phyloP scores from a whole-genome alignment of 2,797 vertebrate genomes.

The Enteromius argenteus region DNA sequence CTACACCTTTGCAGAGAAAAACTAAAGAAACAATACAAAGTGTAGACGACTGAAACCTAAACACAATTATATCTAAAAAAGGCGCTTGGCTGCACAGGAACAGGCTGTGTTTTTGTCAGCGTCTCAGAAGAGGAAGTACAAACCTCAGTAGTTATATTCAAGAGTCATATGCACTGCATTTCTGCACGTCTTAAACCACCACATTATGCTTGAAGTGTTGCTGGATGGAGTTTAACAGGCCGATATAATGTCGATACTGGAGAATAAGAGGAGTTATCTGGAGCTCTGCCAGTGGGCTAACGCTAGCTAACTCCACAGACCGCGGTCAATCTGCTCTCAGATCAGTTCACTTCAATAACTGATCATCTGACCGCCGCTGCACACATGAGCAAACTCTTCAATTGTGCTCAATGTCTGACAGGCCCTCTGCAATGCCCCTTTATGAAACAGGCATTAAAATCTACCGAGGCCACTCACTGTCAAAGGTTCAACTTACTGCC shows the following conservation, averaged over 20 bases:
- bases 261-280: constrained; percentile 22
- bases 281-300: constrained; percentile 21
- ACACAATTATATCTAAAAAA: constrained; percentile 47
- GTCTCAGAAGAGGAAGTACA: not conserved
- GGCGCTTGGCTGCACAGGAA: constrained; percentile 17
- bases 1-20: constrained; percentile 44
- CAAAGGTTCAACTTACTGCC: constrained; percentile 34
- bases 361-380: constrained; percentile 32
- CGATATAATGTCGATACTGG: not conserved
- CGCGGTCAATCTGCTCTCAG: constrained; percentile 57
- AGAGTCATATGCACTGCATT: not conserved
- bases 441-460: constrained; percentile 26
- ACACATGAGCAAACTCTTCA: constrained; percentile 30
- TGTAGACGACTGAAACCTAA: constrained; percentile 18
- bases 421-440: constrained; percentile 3
- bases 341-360: constrained; percentile 31
- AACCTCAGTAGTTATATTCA: constrained; percentile 19
- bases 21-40: constrained; percentile 29
- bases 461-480: constrained; percentile 30
- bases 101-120: constrained; percentile 4
- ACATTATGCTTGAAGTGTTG: constrained; percentile 29
- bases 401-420: constrained; percentile 32
- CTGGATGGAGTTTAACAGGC: constrained; percentile 11
- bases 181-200: not conserved
- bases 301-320: constrained; percentile 41